phyloP scores from a whole-genome alignment of 1,140 invertebrate species.

The Formica exsecta region DNA sequence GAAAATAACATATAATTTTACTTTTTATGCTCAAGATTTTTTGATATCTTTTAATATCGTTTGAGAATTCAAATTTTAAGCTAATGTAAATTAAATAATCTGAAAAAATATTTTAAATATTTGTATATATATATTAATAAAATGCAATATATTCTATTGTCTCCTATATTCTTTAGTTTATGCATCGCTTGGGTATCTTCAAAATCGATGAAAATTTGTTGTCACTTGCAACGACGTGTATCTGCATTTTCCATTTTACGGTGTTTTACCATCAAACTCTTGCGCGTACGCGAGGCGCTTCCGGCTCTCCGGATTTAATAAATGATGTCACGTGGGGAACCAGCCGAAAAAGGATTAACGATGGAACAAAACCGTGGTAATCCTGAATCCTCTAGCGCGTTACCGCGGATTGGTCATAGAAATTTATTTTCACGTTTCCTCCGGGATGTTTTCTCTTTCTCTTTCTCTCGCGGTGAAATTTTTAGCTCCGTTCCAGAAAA shows the following conservation, averaged over 20 bases:
- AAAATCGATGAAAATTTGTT: conserved; percentile 14
- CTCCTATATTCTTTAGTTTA: background rate
- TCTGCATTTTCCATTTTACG: conserved; percentile 39
- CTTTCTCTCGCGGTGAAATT: conserved; percentile 39
- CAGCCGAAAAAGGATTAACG: conserved; percentile 59
- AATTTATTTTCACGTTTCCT: conserved; percentile 60
- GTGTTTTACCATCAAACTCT: conserved; percentile 31
- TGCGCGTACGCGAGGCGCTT: conserved; percentile 6
- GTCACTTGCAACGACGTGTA: background rate
- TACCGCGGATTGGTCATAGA: conserved; percentile 47
- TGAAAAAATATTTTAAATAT: background rate
- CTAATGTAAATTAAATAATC: background rate
- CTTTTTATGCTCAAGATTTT: background rate
- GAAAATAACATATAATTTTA: background rate
- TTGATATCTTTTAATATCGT: background rate
- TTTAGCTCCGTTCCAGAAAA: conserved; percentile 46
- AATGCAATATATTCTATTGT: background rate
- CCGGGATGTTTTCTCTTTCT: background rate
- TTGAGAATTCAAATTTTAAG: background rate
- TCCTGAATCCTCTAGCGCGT: conserved; percentile 56
- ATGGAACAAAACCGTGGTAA: conserved; percentile 44
- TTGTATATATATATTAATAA: background rate
- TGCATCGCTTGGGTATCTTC: background rate
- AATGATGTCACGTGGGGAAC: conserved; percentile 64
- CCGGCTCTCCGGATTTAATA: conserved; percentile 33